Percentiles rank a stretch among this genome's conserved stretches.
These are phyloP conservation scores for Lordiphosa clarofinis DNA, from an alignment of 1,140 invertebrate species.

Conservation along the genomic window DNA sequence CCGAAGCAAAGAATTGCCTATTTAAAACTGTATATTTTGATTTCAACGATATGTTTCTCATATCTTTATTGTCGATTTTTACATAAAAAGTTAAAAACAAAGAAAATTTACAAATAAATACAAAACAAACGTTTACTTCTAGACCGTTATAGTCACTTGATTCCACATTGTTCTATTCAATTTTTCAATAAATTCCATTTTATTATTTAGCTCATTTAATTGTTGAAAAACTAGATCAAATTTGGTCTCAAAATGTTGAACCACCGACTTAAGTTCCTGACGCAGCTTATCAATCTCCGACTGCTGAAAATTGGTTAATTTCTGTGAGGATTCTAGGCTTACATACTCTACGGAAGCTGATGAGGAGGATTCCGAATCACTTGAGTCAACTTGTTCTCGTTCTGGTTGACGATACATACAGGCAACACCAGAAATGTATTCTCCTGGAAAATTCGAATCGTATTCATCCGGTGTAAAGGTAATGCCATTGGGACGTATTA, in stretches of 20 bases:
- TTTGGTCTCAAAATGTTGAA: conserved; percentile 61
- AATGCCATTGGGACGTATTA: conserved; percentile 52
- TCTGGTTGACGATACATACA: conserved; percentile 68
- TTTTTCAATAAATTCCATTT: conserved; percentile 42
- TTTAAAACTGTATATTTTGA: too few species aligned
- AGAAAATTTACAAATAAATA: neutral
- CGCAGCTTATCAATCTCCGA: conserved; percentile 44
- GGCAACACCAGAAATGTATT: conserved; percentile 60
- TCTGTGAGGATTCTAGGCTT: conserved; percentile 27
- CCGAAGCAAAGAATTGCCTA: too few species aligned
- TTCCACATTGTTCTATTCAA: conserved; percentile 59
- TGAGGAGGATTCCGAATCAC: conserved; percentile 1
- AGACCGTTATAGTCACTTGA: conserved; percentile 52
- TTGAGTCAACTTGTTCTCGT: conserved; percentile 9
- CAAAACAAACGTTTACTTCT: conserved; percentile 2
- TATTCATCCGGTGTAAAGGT: conserved; percentile 41
- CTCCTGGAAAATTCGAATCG: conserved; percentile 56
- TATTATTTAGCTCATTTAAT: conserved; percentile 34
- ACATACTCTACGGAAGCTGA: conserved; percentile 8
- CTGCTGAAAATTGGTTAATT: neutral
- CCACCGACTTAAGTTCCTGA: conserved; percentile 50
- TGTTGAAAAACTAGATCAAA: conserved; percentile 33
- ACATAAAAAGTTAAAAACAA: neutral
- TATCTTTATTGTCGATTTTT: neutral
- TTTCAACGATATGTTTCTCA: too few species aligned